Evolutionary conservation across 2,888 invertebrate genomes (phyloP), one percentile per base, ranked within the genome.

Genomic region (Nomada ruficornis): DNA sequence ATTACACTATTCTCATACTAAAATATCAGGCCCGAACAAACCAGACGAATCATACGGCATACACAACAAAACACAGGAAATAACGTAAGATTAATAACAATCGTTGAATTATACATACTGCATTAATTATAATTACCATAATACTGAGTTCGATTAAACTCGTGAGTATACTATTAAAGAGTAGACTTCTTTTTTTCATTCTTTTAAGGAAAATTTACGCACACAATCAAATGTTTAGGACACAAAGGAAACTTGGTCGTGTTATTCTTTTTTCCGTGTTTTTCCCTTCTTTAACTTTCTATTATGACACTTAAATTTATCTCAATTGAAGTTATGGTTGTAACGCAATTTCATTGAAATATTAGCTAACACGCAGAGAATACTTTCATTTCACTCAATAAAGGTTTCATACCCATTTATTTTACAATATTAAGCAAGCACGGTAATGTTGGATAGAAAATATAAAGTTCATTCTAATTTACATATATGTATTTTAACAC

Each of bases 101-200:
- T 15, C 13, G 15, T 50, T 64, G 11, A 29, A 55, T 69, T 73
- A 59, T 57, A 29, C 15, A 54, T 47, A 11, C 26, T 36, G n/a
- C 20, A 10, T 68, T 67, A 47, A 50, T 79, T 29, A 36, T 62
- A 62, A 71, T 77, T 67, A 62, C 55, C 77, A n/a, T 76, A 67
- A 62, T 72, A 80, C 64, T 64, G 55, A 72, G 10, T 36, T 47
- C 44, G 2, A 75, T 13, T 57, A 57, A 82, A 63, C 10, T 18
- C n/a, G 23, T 36, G n/a, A 68, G 63, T n/a, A 15, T 44, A 50
- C 63, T 67, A 47, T 60, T 68, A 57, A 57, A 57, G 18, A 47
- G 15, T 2, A 26, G 26, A 26, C 23, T 23, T 23, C 23, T 23
- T 23, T 23, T 23, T 23, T 23, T 23, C 23, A 23, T 23, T 23